Evolutionary conservation across 1,140 invertebrate genomes (phyloP).

Genomic region (Drosophila orosa): DNA sequence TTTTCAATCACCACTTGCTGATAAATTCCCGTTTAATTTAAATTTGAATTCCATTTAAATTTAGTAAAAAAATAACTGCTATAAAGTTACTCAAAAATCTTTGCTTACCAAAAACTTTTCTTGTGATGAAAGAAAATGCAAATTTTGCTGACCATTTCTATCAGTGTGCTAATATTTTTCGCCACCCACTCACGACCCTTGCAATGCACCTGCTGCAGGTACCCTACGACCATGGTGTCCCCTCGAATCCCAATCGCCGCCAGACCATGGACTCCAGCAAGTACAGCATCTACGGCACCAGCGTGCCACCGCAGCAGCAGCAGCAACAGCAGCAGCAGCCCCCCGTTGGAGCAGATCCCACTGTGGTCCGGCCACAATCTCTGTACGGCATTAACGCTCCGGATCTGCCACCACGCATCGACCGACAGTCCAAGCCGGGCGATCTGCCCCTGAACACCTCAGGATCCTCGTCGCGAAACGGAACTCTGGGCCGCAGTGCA

Average conservation of each 20-base stretch:
- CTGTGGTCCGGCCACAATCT: slow-evolving; percentile 68
- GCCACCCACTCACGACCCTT: slow-evolving; percentile 46
- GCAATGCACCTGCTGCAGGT: slow-evolving; percentile 63
- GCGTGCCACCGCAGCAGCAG: slow-evolving; percentile 44
- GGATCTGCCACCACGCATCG: slow-evolving; percentile 93
- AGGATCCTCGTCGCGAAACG: slow-evolving; percentile 66
- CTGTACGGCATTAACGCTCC: slow-evolving; percentile 86
- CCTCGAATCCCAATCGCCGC: slow-evolving; percentile 67
- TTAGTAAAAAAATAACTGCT: background rate
- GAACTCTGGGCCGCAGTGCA: slow-evolving; percentile 85
- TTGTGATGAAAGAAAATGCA: background rate
- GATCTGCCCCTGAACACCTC: slow-evolving; percentile 77
- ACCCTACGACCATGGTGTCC: slow-evolving; percentile 78
- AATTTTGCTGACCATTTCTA: slow-evolving; percentile 9
- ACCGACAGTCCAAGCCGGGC: slow-evolving; percentile 90
- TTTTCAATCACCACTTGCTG: background rate
- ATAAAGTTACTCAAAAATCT: background rate
- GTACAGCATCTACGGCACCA: slow-evolving; percentile 74
- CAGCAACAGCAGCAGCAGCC: slow-evolving; percentile 35
- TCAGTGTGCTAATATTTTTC: slow-evolving; percentile 68
- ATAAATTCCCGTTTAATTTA: background rate
- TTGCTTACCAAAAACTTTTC: background rate
- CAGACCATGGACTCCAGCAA: slow-evolving; percentile 80
- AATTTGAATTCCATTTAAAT: background rate
- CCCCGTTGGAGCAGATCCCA: slow-evolving; percentile 44